These are phyloP conservation scores for Drosophila niveifrons DNA, from an alignment of 2,888 invertebrate genomes.

Conservation along the genomic window DNA sequence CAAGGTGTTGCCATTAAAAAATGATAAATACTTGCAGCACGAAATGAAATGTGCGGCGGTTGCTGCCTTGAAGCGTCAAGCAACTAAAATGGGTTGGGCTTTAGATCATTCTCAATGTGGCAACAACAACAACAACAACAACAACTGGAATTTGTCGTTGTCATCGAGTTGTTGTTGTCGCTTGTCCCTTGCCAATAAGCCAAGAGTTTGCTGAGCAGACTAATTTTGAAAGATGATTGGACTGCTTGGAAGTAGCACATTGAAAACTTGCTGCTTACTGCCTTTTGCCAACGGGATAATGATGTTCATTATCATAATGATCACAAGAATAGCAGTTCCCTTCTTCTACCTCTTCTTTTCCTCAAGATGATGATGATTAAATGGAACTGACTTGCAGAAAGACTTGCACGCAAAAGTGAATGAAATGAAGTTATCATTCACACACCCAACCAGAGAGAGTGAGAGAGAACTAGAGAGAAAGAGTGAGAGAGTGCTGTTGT, in stretches of 20 bases:
- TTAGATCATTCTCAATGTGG: conserved; percentile 5
- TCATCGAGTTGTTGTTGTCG: conserved; percentile 22
- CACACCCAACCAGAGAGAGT: not conserved
- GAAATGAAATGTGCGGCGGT: conserved; percentile 53
- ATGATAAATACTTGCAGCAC: conserved; percentile 69
- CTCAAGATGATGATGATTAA: conserved; percentile 45
- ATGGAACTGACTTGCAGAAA: conserved; percentile 60
- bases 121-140: too few species aligned
- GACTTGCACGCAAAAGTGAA: conserved; percentile 23
- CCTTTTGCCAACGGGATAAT: conserved; percentile 11
- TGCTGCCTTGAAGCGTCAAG: not conserved
- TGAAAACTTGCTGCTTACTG: conserved; percentile 10
- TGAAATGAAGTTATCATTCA: conserved; percentile 50
- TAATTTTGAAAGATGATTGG: conserved; percentile 66
- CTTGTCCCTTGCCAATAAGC: conserved; percentile 65
- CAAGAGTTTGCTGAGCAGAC: conserved; percentile 62
- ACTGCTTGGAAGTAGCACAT: conserved; percentile 25
- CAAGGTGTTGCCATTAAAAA: conserved; percentile 74
- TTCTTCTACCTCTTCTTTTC: not conserved
- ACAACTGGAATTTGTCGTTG: conserved; percentile 32
- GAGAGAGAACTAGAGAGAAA: not conserved
- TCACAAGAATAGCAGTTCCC: conserved; percentile 3
- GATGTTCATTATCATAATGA: conserved; percentile 18
- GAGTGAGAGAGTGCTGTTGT: not conserved
- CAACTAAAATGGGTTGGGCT: conserved; percentile 21